Percentiles rank a stretch among this genome's conserved stretches.
These are phyloP conservation scores for Heliconius aoede DNA, from an alignment of 2,888 invertebrate species.

Conservation along the genomic window DNA sequence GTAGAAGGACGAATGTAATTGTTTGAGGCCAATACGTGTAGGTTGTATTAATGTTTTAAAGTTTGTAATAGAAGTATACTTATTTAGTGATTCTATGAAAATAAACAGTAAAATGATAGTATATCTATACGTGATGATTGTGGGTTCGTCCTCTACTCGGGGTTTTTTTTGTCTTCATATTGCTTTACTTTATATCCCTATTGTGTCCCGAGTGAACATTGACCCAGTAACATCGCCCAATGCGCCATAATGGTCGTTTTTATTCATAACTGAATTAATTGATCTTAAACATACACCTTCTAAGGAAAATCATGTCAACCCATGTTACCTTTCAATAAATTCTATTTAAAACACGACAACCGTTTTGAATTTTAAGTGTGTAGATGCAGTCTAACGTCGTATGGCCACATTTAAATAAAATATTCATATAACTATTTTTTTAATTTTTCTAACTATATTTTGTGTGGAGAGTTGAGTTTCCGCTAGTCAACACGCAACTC, in stretches of 20 bases:
- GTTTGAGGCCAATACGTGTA: too few relatives aligned
- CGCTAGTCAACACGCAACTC: background rate
- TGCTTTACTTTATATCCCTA: too few relatives aligned
- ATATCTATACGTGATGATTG: background rate
- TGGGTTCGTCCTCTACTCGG: background rate
- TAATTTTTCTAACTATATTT: too few relatives aligned
- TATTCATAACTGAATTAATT: background rate
- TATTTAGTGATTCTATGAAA: too few relatives aligned
- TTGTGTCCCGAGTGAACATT: background rate
- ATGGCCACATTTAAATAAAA: background rate
- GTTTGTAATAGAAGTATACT: too few relatives aligned
- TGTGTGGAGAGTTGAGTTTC: background rate
- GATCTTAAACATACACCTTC: background rate
- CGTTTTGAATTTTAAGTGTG: constrained; percentile 17
- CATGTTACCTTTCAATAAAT: background rate
- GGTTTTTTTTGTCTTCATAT: background rate
- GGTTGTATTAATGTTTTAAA: too few relatives aligned
- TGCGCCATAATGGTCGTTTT: background rate
- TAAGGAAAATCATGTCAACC: background rate
- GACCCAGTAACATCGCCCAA: background rate
- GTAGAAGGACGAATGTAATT: too few relatives aligned
- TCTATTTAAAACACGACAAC: constrained; percentile 3
- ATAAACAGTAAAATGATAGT: background rate
- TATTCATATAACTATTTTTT: background rate
- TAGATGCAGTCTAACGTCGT: background rate